Conservation (phyloP, 2,888 invertebrate genomes). For the Synanthedon formicaeformis region DNA sequence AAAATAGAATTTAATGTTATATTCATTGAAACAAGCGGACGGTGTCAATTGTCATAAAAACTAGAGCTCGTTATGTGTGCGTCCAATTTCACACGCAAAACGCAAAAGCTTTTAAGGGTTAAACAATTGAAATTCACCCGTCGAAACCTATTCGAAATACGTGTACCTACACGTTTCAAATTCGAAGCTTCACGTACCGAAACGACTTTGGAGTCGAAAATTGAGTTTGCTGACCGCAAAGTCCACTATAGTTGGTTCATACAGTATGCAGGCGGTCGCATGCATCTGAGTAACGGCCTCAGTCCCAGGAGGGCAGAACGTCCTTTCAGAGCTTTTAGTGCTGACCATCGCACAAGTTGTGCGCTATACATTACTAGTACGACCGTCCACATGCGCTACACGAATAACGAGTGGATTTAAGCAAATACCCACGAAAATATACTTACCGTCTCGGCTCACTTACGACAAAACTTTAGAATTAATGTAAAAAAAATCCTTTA, state of each 20-base stretch:
- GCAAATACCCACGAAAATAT: slow-evolving; percentile 1
- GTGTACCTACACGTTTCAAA: slow-evolving; percentile 18
- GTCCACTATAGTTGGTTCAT: slow-evolving; percentile 30
- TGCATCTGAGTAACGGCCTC: slow-evolving; percentile 21
- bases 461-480: background rate
- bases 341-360: slow-evolving; percentile 38
- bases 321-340: slow-evolving; percentile 38
- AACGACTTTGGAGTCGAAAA: slow-evolving; percentile 64
- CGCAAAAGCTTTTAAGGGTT: background rate
- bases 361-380: slow-evolving; percentile 24
- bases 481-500: slow-evolving; percentile 9
- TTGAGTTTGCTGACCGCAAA: slow-evolving; percentile 63
- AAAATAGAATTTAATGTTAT: no score
- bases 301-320: slow-evolving; percentile 24
- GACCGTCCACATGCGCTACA: slow-evolving; percentile 15
- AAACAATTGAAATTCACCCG: slow-evolving; percentile 14
- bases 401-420: slow-evolving; percentile 14
- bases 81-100: background rate
- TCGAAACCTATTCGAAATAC: slow-evolving; percentile 18
- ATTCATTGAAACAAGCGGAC: no score
- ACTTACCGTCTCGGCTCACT: background rate
- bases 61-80: no score
- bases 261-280: slow-evolving; percentile 45
- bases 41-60: no score
- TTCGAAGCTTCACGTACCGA: slow-evolving; percentile 25